These are phyloP conservation scores for Nautilus pompilius DNA, from an alignment of 1,140 invertebrate genomes.

Conservation along the genomic window DNA sequence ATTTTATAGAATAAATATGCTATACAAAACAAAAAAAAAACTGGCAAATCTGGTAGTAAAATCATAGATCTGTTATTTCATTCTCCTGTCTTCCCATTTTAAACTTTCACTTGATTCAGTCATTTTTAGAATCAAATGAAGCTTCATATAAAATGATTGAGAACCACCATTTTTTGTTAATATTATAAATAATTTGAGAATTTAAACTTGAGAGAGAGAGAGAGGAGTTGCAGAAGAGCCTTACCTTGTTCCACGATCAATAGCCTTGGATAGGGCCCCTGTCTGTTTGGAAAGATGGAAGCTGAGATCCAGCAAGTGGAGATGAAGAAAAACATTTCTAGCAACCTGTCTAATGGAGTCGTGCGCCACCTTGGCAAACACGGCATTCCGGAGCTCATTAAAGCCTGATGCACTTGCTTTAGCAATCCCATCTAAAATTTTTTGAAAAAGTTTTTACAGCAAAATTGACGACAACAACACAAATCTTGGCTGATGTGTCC, in stretches of 20 bases:
- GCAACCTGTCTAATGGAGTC: slow-evolving; percentile 93
- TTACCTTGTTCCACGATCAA: slow-evolving; percentile 62
- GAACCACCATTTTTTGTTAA: no score
- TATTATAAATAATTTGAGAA: no score
- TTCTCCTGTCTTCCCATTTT: background rate
- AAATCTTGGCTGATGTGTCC: no score
- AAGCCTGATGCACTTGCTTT: slow-evolving; percentile 84
- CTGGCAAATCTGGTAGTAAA: no score
- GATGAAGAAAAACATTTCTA: slow-evolving; percentile 93
- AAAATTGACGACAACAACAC: no score
- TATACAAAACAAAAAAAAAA: no score
- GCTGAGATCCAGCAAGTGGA: slow-evolving; percentile 90
- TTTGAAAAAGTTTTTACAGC: no score
- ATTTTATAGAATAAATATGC: no score
- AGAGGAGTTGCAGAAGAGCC: no score
- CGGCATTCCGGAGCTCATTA: slow-evolving; percentile 95
- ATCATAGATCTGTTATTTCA: background rate
- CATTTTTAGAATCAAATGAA: no score
- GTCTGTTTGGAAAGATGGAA: slow-evolving; percentile 96
- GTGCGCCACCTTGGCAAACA: slow-evolving; percentile 98
- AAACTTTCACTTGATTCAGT: background rate
- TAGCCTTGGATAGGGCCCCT: slow-evolving; percentile 76
- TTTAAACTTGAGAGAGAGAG: no score
- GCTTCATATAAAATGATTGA: no score
- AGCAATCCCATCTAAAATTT: slow-evolving; percentile 84